These are phyloP conservation scores for Rhagoletis pomonella DNA, from an alignment of 1,140 invertebrate genomes.

Conservation along the genomic window DNA sequence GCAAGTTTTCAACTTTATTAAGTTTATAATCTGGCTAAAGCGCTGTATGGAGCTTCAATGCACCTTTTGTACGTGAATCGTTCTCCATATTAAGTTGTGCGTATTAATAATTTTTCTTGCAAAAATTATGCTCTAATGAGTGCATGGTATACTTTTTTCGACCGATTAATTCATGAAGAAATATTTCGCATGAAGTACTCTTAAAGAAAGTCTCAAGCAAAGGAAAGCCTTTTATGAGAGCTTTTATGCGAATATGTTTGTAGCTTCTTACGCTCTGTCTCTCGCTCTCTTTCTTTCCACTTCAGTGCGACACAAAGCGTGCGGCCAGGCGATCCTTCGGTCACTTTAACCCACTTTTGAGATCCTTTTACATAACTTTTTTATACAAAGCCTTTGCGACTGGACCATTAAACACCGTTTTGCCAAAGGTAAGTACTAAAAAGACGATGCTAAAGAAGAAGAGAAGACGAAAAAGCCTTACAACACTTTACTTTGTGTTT, in stretches of 20 bases:
- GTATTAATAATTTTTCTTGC: too few species aligned
- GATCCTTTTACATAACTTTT: background rate
- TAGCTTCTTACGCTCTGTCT: background rate
- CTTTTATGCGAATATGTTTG: background rate
- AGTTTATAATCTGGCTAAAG: too few species aligned
- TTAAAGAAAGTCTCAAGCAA: background rate
- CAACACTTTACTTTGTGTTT: slow-evolving; percentile 43
- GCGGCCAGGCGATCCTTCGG: slow-evolving; percentile 46
- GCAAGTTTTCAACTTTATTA: too few species aligned
- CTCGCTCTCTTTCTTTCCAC: slow-evolving; percentile 19
- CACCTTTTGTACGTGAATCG: too few species aligned
- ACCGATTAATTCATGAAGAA: background rate
- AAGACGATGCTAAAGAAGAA: background rate
- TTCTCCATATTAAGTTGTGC: too few species aligned
- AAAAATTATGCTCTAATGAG: too few species aligned
- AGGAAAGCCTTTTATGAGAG: background rate
- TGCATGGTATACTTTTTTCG: too few species aligned
- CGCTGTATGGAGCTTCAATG: too few species aligned
- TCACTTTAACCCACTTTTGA: slow-evolving; percentile 47
- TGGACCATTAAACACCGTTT: slow-evolving; percentile 50
- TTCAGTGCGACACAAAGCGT: slow-evolving; percentile 19
- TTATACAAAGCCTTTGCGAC: slow-evolving; percentile 39
- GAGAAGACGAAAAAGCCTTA: slow-evolving; percentile 16
- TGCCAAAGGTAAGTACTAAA: background rate
- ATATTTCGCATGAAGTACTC: slow-evolving; percentile 2